Percentiles rank a stretch among this genome's conserved stretches.
Evolutionary conservation across 2,113 vertebrate genomes (phyloP).

Genomic region (Mesocricetus auratus): DNA sequence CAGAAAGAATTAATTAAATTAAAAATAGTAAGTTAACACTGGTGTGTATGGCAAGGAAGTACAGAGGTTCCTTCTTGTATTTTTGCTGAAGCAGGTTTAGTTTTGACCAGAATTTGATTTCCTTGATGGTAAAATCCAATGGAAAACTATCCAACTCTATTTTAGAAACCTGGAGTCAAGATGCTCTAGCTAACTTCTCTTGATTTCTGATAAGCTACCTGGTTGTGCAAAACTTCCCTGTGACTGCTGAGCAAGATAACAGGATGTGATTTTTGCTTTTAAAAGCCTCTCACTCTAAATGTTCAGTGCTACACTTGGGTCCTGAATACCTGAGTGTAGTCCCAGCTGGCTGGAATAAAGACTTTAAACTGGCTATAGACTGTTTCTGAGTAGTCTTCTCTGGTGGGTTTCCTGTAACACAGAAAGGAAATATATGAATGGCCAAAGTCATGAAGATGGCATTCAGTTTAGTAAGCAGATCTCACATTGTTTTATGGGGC

Average conservation of each 20-base stretch:
- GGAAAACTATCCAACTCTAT: not conserved
- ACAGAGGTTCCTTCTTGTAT: not conserved
- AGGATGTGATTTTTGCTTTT: not conserved
- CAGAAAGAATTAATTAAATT: not conserved
- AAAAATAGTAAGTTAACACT: not conserved
- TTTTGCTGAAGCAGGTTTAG: not conserved
- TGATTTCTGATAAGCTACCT: not conserved
- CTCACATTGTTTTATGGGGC: not conserved
- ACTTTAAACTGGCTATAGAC: not conserved
- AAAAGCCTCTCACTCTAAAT: not conserved
- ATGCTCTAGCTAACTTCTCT: not conserved
- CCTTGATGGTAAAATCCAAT: not conserved
- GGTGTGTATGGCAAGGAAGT: not conserved
- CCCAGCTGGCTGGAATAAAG: not conserved
- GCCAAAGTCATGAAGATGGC: not conserved
- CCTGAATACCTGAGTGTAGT: not conserved
- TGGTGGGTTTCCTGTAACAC: not conserved
- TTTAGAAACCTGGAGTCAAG: not conserved
- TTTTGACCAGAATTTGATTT: not conserved
- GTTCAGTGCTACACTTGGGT: not conserved
- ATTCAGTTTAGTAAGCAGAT: not conserved
- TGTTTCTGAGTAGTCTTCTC: not conserved
- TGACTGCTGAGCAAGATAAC: not conserved
- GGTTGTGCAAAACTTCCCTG: not conserved
- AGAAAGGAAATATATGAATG: not conserved